These are phyloP conservation scores for Tipula helvola DNA, from an alignment of 2,888 invertebrate species.

Conservation along the genomic window DNA sequence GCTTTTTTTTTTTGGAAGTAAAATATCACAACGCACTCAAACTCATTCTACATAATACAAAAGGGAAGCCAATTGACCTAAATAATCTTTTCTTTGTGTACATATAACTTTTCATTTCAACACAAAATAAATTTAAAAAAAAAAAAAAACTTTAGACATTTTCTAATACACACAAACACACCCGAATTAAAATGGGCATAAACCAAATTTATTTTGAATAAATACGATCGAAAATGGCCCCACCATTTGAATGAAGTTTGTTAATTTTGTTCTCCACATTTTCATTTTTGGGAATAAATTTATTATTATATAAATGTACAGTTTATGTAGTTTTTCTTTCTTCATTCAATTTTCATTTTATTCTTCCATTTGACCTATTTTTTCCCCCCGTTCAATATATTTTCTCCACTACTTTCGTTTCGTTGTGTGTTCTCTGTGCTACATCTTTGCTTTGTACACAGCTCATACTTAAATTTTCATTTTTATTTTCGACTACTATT, in stretches of 20 bases:
- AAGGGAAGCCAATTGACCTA: background rate
- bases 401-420: background rate
- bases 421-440: background rate
- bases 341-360: background rate
- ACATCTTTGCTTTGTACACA: background rate
- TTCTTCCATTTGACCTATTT: constrained; percentile 4
- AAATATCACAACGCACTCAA: background rate
- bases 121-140: background rate
- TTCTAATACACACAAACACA: background rate
- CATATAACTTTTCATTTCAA: background rate
- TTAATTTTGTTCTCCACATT: background rate
- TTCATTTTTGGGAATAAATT: background rate
- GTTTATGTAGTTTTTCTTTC: background rate
- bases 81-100: background rate
- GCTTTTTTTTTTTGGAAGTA: background rate
- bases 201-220: background rate
- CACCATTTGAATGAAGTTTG: background rate
- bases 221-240: background rate
- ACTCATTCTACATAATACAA: background rate
- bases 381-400: background rate
- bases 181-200: background rate
- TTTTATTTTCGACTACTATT: background rate
- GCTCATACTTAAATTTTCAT: background rate
- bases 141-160: background rate
- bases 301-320: background rate